phyloP scores from a whole-genome alignment of 2,797 vertebrate genomes.

The Lepilemur ruficaudatus region DNA sequence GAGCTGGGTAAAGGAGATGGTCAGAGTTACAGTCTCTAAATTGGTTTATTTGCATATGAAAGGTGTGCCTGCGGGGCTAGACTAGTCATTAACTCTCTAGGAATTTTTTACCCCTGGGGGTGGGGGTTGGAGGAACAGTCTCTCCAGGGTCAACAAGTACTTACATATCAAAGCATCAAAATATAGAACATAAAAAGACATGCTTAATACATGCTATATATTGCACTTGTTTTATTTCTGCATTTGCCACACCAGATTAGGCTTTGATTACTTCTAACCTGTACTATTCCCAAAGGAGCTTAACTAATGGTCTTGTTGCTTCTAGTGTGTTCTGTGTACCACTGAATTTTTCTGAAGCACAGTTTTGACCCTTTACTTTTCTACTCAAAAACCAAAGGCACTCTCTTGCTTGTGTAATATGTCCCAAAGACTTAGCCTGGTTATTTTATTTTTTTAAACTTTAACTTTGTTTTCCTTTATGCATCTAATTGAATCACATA shows the following conservation, averaged over 20 bases:
- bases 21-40: background rate
- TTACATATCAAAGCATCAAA: background rate
- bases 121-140: background rate
- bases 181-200: background rate
- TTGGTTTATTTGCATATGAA: background rate
- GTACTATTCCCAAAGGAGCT: background rate
- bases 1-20: background rate
- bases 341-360: background rate
- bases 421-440: background rate
- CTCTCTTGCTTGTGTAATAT: background rate
- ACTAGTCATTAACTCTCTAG: background rate
- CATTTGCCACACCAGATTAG: background rate
- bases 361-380: background rate
- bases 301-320: background rate
- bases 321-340: background rate
- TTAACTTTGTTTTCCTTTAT: slow-evolving; percentile 6
- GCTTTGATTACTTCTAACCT: background rate
- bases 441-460: background rate
- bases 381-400: background rate
- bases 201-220: background rate
- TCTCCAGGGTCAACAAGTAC: background rate
- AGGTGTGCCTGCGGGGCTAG: background rate
- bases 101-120: background rate
- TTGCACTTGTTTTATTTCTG: background rate
- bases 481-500: background rate